These are phyloP conservation scores for Dicranocentrus wangi DNA, from an alignment of 2,888 invertebrate species.

Conservation along the genomic window DNA sequence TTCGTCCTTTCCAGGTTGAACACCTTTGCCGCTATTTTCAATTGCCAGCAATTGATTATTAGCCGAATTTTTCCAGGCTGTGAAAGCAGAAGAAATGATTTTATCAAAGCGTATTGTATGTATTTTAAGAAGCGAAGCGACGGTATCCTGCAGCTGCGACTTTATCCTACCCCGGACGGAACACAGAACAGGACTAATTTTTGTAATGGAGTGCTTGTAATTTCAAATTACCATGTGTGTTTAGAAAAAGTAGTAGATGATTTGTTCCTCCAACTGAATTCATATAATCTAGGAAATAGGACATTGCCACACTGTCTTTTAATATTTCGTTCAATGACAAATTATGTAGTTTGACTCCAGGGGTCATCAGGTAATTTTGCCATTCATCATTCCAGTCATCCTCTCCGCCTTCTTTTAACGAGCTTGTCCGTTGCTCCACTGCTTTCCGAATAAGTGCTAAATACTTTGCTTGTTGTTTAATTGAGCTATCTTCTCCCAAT, in stretches of 20 bases:
- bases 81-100: not conserved
- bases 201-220: no score
- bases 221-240: slow-evolving; percentile 80
- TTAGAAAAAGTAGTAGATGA: slow-evolving; percentile 85
- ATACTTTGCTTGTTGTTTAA: slow-evolving; percentile 90
- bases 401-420: slow-evolving; percentile 76
- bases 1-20: slow-evolving; percentile 62
- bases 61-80: slow-evolving; percentile 81
- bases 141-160: no score
- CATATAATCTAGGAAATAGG: slow-evolving; percentile 86
- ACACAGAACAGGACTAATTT: no score
- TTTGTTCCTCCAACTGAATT: slow-evolving; percentile 82
- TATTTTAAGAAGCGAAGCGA: slow-evolving; percentile 2
- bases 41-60: slow-evolving; percentile 81
- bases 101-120: not conserved
- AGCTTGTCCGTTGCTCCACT: slow-evolving; percentile 80
- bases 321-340: slow-evolving; percentile 83
- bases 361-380: slow-evolving; percentile 74
- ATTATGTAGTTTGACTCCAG: slow-evolving; percentile 78
- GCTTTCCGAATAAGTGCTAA: slow-evolving; percentile 86
- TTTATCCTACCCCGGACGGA: no score
- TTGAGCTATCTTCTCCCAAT: slow-evolving; percentile 81
- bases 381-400: slow-evolving; percentile 74
- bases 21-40: slow-evolving; percentile 73
- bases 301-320: slow-evolving; percentile 84